Conservation (phyloP, 2,113 vertebrate genomes). For the Oncorhynchus tshawytscha region DNA sequence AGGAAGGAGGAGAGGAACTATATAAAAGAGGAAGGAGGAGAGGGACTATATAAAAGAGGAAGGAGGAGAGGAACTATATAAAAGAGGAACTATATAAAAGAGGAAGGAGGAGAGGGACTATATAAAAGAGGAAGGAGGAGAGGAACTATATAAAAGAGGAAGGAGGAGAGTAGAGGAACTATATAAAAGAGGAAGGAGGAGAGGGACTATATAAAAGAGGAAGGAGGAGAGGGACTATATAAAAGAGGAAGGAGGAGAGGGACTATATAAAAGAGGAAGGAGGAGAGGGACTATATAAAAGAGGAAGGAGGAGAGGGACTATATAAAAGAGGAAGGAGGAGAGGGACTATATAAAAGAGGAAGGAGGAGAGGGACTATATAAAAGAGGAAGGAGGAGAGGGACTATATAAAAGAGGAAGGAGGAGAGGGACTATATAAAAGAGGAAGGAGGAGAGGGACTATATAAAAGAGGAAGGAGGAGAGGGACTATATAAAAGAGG, state of each 20-base stretch:
- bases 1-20: background rate
- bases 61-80: no score
- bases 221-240: background rate
- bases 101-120: no score
- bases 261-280: background rate
- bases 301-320: background rate
- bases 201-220: no score
- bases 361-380: background rate
- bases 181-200: no score
- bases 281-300: no score
- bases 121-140: no score
- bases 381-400: background rate
- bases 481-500: background rate
- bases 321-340: background rate
- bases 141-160: no score
- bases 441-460: background rate
- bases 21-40: background rate
- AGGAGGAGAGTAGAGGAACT: background rate
- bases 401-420: no score
- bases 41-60: background rate
- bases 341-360: background rate
- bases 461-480: background rate
- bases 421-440: background rate
- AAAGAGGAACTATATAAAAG: no score
- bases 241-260: slow-evolving; percentile 2